Evolutionary conservation across 2,113 vertebrate species (phyloP).

Genomic region (Cyrtonyx montezumae): DNA sequence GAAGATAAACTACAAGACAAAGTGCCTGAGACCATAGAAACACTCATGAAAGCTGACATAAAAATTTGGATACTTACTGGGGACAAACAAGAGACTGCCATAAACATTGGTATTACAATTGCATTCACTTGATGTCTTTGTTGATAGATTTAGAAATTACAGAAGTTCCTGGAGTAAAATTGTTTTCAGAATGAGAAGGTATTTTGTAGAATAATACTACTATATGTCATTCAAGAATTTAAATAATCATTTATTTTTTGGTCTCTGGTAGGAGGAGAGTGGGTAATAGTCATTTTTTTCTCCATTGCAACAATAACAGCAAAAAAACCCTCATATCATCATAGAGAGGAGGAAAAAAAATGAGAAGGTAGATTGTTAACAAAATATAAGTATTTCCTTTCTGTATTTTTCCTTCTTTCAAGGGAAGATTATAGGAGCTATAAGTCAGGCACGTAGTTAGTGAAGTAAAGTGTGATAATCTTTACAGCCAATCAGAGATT

Average conservation of each 20-base stretch:
- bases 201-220: background rate
- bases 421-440: background rate
- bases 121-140: background rate
- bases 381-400: background rate
- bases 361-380: background rate
- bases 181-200: background rate
- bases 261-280: background rate
- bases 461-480: background rate
- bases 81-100: slow-evolving; percentile 98
- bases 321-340: background rate
- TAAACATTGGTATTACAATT: slow-evolving; percentile 90
- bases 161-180: background rate
- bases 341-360: background rate
- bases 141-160: background rate
- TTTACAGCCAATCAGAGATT: background rate
- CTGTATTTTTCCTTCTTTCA: background rate
- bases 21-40: slow-evolving; percentile 98
- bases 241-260: background rate
- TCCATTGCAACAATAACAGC: background rate
- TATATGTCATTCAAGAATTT: background rate
- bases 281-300: background rate
- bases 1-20: slow-evolving; percentile 97
- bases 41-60: slow-evolving; percentile 96
- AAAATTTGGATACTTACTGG: slow-evolving; percentile 99
- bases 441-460: background rate